These are phyloP conservation scores for Tyrannus savana DNA, from an alignment of 2,113 vertebrate species.

Conservation along the genomic window DNA sequence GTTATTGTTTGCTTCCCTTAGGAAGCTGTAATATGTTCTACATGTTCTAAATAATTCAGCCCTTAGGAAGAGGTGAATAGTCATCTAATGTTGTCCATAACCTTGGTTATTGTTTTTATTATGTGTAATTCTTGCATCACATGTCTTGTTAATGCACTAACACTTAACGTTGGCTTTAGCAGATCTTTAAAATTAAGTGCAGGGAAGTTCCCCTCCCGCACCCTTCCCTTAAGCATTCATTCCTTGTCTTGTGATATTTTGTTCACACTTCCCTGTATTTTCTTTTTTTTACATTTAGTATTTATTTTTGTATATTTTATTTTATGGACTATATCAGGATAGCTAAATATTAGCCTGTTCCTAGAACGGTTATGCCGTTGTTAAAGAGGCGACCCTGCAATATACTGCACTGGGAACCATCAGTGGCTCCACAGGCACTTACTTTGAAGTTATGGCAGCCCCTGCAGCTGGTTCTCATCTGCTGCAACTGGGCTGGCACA, in stretches of 20 bases:
- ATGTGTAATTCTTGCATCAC: neutral
- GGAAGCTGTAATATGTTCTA: neutral
- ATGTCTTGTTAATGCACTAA: neutral
- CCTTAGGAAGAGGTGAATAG: neutral
- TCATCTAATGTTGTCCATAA: fast-evolving
- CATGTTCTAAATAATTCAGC: neutral
- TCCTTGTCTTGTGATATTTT: neutral
- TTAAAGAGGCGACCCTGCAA: neutral
- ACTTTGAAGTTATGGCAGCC: neutral
- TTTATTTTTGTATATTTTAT: neutral
- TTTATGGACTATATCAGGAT: neutral
- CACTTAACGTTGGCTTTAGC: neutral
- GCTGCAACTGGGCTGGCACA: neutral
- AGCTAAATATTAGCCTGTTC: neutral
- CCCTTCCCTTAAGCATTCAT: neutral
- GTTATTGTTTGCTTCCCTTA: neutral
- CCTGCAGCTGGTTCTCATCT: neutral
- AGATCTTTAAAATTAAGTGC: neutral
- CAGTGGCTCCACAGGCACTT: neutral
- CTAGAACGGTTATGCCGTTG: fast-evolving
- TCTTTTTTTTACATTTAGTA: neutral
- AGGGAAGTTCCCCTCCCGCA: neutral
- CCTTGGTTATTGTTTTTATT: neutral
- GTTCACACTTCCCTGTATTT: neutral
- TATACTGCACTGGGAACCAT: fast-evolving